These are phyloP conservation scores for Pelodiscus sinensis DNA, from an alignment of 2,113 vertebrate genomes.

Conservation along the genomic window DNA sequence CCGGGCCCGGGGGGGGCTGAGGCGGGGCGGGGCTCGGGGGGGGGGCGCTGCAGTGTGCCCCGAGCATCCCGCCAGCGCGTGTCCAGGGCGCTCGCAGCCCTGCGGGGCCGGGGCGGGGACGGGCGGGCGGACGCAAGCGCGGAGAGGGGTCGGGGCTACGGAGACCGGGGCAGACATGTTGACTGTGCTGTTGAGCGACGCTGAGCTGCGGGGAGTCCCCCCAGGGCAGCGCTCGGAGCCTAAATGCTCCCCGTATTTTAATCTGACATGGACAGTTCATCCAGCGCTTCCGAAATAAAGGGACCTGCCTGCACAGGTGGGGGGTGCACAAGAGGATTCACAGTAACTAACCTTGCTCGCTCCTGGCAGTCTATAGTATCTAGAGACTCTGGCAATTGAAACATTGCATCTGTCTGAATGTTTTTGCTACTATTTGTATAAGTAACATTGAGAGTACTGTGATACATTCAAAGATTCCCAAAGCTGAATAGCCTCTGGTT, in stretches of 20 bases:
- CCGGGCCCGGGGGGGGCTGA: too few species aligned
- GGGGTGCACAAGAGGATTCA: neutral
- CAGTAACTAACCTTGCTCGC: neutral
- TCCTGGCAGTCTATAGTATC: neutral
- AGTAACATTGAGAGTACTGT: neutral
- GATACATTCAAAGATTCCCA: neutral
- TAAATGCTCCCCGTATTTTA: neutral
- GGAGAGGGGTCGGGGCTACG: too few species aligned
- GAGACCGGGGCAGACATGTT: too few species aligned
- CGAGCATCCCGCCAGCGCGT: too few species aligned
- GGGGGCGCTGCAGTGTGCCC: too few species aligned
- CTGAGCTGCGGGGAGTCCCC: neutral
- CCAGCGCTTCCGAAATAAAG: neutral
- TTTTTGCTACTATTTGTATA: neutral
- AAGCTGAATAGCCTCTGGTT: neutral
- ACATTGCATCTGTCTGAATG: neutral
- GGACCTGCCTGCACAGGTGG: neutral
- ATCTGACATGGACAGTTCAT: neutral
- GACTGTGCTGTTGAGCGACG: too few species aligned
- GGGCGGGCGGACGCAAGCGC: too few species aligned
- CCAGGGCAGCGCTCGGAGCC: neutral
- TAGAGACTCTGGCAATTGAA: neutral
- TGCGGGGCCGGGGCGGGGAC: too few species aligned
- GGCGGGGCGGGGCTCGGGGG: too few species aligned
- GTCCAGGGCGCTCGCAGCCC: too few species aligned